phyloP scores from a whole-genome alignment of 2,888 invertebrate genomes.

The Neoascia interrupta region DNA sequence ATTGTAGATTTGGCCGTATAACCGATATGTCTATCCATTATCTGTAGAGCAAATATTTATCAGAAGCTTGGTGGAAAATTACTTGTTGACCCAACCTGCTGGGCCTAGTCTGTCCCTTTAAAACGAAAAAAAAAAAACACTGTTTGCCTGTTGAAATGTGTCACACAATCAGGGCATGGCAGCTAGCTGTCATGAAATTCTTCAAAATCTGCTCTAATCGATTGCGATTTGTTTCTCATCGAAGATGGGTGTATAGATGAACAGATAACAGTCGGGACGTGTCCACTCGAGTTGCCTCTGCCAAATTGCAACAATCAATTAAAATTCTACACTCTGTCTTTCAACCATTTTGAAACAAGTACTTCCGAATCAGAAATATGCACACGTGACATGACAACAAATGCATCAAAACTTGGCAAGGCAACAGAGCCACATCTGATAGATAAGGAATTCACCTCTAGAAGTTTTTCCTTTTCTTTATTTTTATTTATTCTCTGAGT shows the following conservation, averaged over 20 bases:
- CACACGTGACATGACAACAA: conserved; percentile 56
- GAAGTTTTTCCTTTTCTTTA: background rate
- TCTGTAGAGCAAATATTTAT: background rate
- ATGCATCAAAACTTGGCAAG: conserved; percentile 50
- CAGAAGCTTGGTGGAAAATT: conserved; percentile 1
- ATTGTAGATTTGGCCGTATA: too few relatives aligned
- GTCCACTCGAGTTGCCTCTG: background rate
- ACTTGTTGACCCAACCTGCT: background rate
- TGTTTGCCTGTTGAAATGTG: background rate
- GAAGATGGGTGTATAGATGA: conserved; percentile 18
- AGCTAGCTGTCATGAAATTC: background rate
- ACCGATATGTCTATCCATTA: too few relatives aligned
- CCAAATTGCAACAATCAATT: conserved; percentile 37
- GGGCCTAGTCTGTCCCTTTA: background rate
- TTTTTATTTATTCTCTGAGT: background rate
- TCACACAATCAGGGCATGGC: background rate
- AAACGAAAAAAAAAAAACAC: conserved; percentile 1
- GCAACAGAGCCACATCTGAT: conserved; percentile 15
- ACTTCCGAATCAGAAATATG: conserved; percentile 36
- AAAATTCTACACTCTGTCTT: conserved; percentile 31
- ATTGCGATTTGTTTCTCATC: conserved; percentile 8
- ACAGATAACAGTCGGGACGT: background rate
- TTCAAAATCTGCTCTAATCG: background rate
- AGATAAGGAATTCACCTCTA: conserved; percentile 26
- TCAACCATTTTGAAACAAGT: background rate